phyloP scores from a whole-genome alignment of 2,797 vertebrate species.

The Holocentrus rufus region DNA sequence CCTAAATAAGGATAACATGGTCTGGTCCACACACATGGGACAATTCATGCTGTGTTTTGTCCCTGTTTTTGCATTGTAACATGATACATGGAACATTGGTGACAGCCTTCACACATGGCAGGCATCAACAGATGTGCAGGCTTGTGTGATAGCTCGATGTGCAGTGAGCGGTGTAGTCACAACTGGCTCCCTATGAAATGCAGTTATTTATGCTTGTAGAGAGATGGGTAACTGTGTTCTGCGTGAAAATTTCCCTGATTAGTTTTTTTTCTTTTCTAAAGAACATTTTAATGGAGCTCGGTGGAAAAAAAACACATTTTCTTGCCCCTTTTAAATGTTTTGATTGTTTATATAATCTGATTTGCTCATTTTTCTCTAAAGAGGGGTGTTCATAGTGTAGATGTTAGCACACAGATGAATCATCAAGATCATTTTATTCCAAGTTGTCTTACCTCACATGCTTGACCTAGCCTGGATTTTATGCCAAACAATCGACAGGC shows the following conservation, averaged over 20 bases:
- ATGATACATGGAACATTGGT: conserved; percentile 2
- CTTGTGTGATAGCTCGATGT: not conserved
- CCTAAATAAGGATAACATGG: not conserved
- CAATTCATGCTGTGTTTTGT: not conserved
- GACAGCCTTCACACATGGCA: not conserved
- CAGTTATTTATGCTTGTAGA: conserved; percentile 12
- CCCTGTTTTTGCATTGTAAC: conserved; percentile 15
- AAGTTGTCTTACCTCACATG: not conserved
- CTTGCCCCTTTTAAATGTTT: not conserved
- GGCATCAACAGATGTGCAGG: conserved; percentile 22
- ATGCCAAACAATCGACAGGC: conserved; percentile 15
- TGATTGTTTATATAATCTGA: not conserved
- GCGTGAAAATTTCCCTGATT: too few species aligned
- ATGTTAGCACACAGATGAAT: not conserved
- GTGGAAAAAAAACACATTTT: conserved; percentile 1
- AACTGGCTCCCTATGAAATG: conserved; percentile 26
- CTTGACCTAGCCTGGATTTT: not conserved
- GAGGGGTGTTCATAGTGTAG: not conserved
- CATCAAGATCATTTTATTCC: not conserved
- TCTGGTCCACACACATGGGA: not conserved
- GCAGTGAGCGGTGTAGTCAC: conserved; percentile 25
- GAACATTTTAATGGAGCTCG: too few species aligned
- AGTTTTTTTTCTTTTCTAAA: not conserved
- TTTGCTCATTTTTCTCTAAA: not conserved
- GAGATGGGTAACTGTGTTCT: too few species aligned